Conservation (phyloP, 2,888 invertebrate genomes). For the Cepaea hortensis region DNA sequence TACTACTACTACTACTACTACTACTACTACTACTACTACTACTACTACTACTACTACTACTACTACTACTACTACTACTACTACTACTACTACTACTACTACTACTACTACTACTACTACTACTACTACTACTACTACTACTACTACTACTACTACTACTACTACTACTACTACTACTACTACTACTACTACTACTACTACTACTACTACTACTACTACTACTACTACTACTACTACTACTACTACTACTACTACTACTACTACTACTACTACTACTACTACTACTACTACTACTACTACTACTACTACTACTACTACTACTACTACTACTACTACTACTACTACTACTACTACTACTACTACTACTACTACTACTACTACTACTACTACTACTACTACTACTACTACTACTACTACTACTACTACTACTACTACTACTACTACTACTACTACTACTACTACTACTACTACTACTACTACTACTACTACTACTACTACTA, state of each 20-base stretch:
- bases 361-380: slow-evolving; percentile 26
- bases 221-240: slow-evolving; percentile 28
- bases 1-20: slow-evolving; percentile 26
- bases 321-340: slow-evolving; percentile 22
- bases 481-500: slow-evolving; percentile 25
- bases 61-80: slow-evolving; percentile 22
- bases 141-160: slow-evolving; percentile 22
- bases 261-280: not conserved
- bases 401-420: slow-evolving; percentile 28
- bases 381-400: slow-evolving; percentile 20
- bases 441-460: not conserved
- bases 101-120: slow-evolving; percentile 29
- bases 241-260: slow-evolving; percentile 22
- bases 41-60: slow-evolving; percentile 28
- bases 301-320: slow-evolving; percentile 25
- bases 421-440: slow-evolving; percentile 22
- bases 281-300: slow-evolving; percentile 29
- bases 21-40: slow-evolving; percentile 20
- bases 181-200: slow-evolving; percentile 26
- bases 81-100: not conserved
- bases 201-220: slow-evolving; percentile 20
- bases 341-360: slow-evolving; percentile 4
- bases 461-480: slow-evolving; percentile 29
- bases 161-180: slow-evolving; percentile 4
- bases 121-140: slow-evolving; percentile 25